These are phyloP conservation scores for Tortricodes alternella DNA, from an alignment of 2,888 invertebrate genomes.

Conservation along the genomic window DNA sequence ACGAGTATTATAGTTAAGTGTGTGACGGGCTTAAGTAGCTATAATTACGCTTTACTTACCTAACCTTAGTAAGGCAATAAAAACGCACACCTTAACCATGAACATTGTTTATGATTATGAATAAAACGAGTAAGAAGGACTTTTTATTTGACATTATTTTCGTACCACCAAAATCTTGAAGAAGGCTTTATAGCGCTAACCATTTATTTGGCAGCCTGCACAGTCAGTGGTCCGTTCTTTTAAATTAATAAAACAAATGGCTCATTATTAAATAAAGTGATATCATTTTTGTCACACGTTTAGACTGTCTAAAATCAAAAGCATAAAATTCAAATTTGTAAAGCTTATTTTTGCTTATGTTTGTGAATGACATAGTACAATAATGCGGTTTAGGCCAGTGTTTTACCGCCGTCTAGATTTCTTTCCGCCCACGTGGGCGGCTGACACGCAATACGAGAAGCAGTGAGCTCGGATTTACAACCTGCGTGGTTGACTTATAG, in stretches of 20 bases:
- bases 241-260: conserved; percentile 13
- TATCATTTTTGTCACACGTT: not conserved
- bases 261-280: not conserved
- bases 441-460: conserved; percentile 33
- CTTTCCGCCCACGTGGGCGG: conserved; percentile 38
- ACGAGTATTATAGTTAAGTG: too few relatives aligned
- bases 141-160: conserved; percentile 3
- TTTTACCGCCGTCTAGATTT: conserved; percentile 30
- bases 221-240: conserved; percentile 19
- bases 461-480: conserved; percentile 16
- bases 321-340: not conserved
- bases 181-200: conserved; percentile 23
- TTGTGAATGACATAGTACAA: not conserved
- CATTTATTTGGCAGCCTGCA: conserved; percentile 17
- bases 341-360: not conserved
- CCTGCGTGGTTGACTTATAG: conserved; percentile 37
- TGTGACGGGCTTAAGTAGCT: too few relatives aligned
- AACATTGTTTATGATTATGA: not conserved
- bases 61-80: too few relatives aligned
- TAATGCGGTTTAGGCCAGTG: conserved; percentile 1
- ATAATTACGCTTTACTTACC: too few relatives aligned
- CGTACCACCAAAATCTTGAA: conserved; percentile 12
- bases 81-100: too few relatives aligned
- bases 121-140: conserved; percentile 8
- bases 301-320: not conserved